Base-by-base conservation (phyloP, 1,140 invertebrate genomes). In the Diorhabda carinulata region DNA sequence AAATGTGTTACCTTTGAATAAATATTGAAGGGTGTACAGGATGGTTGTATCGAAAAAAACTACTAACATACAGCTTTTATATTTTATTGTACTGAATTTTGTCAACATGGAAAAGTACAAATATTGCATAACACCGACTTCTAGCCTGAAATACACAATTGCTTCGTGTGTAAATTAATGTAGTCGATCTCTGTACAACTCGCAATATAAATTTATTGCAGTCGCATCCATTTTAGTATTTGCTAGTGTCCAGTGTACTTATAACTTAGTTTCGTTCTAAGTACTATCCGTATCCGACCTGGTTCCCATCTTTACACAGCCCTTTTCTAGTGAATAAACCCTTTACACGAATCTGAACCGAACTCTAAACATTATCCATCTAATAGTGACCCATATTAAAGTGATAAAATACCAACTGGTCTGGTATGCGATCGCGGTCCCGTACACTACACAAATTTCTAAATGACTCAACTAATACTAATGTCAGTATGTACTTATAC, bases 71-170 rank as follows among this genome's bases (percentile, higher is more conserved):
- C 47, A 76, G 75, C 73, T 81, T 79, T 80, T 74, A 81, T 80
- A 77, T 74, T 81, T 81, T 81, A 81, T 81, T 81, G 77, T 81
- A 81, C 80, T 80, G 79, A 81, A 77, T 81, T 80, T 77, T 80
- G 78, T 81, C 80, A 80, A 81, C 79, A 81, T 81, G 80, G 80
- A 81, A 81, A 81, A 81, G 80, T 81, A 81, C 80, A 81, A 81
- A 81, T 81, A 81, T 81, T 81, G 80, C 79, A 81, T 79, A 79
- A 80, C 79, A 80, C 78, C 74, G 79, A 78, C 79, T 78, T 78
- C 77, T 80, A 80, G 79, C 78, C 78, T 79, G 74, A 77, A 78
- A 77, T 78, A 77, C 75, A 78, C 75, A 78, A 78, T 74, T 75
- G 73, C 75, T 78, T 77, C 75, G 74, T 78, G 75, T 74, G 72